These are phyloP conservation scores for Magallana nippona DNA, from an alignment of 2,888 invertebrate species.

Conservation along the genomic window DNA sequence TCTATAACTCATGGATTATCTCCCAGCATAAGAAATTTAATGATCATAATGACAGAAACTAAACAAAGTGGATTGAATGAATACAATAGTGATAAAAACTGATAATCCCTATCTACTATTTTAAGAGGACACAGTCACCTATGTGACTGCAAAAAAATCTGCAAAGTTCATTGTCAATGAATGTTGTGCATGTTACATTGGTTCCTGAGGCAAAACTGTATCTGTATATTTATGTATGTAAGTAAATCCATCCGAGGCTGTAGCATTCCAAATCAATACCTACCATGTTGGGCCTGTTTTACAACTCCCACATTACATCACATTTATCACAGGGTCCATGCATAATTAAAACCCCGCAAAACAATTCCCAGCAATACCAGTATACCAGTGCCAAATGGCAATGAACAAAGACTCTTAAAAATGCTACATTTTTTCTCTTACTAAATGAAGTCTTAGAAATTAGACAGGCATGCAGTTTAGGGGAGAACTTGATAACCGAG, in stretches of 20 bases:
- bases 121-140: too few relatives aligned
- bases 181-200: background rate
- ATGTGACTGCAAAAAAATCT: too few relatives aligned
- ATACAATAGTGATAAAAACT: too few relatives aligned
- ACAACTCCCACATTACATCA: slow-evolving; percentile 16
- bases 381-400: background rate
- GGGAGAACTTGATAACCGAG: background rate
- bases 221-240: background rate
- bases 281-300: background rate
- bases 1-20: background rate
- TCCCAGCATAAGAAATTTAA: too few relatives aligned
- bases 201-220: background rate
- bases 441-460: background rate
- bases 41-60: too few relatives aligned
- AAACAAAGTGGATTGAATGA: too few relatives aligned
- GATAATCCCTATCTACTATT: too few relatives aligned
- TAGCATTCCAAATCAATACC: background rate
- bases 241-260: background rate
- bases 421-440: background rate
- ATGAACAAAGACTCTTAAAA: background rate
- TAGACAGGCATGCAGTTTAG: background rate
- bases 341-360: slow-evolving; percentile 16
- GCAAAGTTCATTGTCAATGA: too few relatives aligned
- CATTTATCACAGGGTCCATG: slow-evolving; percentile 15
- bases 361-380: background rate